Evolutionary conservation across 2,113 vertebrate genomes (phyloP), one percentile per base, ranked within the genome.

Genomic region (Galeopterus variegatus): DNA sequence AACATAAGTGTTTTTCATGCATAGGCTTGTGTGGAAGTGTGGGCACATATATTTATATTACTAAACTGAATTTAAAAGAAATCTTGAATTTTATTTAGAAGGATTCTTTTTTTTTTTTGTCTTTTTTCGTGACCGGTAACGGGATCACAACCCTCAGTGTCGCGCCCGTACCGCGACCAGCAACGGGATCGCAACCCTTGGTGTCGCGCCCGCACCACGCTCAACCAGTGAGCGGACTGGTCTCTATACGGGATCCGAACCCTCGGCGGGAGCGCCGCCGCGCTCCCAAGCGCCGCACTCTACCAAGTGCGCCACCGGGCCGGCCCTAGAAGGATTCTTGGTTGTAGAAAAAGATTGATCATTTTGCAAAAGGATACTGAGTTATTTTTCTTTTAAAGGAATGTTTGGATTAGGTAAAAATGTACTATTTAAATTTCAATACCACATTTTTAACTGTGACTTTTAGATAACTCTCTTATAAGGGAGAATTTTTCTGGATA

Each of bases 1-100:
- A 56, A 72, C 21, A 58, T 56, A n/a, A 90, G 36, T 93, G 26
- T 77, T 87, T 41, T 41, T 91, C 48, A 62, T 82, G 23, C 28
- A n/a, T 8, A 79, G 54, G 36, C 87, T 64, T 56, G 45, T 87
- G 52, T 84, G 58, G 13, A 88, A 77, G 58, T 33, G 19, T 58
- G 21, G 18, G 24, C 11, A 65, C 7, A 21, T 36, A 36, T 13
- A 31, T 31, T 26, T 64, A 33, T 93, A 28, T 85, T 65, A 93
- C 48, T 72, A 85, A 96, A 62, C 31, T 93, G 84, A 90, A 6
- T 54, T 90, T 56, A 75, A 92, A 91, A 24, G 52, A 72, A 36
- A 82, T 23, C 69, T 31, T 72, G 7, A 90, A 95, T 67, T 96
- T 67, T 84, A 36, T 96, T 67, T 84, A 36, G 75, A 82, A 91